Conservation (phyloP, 2,797 vertebrate genomes). For the Xyrichtys novacula region DNA sequence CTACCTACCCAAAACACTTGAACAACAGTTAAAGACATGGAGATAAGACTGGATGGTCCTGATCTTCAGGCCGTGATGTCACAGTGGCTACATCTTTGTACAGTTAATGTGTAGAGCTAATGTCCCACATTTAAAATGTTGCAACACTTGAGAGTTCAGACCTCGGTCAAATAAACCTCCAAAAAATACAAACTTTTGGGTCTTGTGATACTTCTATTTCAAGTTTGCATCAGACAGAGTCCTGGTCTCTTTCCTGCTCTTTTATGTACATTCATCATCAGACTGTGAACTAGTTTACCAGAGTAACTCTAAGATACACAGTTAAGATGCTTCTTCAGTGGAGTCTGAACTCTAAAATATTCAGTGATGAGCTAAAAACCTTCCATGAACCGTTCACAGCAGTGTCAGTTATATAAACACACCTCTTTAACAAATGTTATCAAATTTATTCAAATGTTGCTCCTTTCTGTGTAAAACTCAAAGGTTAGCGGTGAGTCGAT, state of each 20-base stretch:
- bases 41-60: too few species aligned
- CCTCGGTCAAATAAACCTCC: not conserved
- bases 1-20: too few species aligned
- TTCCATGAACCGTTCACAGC: slow-evolving; percentile 11
- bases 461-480: slow-evolving; percentile 17
- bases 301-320: not conserved
- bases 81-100: not conserved
- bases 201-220: not conserved
- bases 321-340: slow-evolving; percentile 10
- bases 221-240: not conserved
- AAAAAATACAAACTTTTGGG: not conserved
- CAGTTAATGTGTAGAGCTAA: not conserved
- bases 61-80: too few species aligned
- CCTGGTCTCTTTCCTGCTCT: not conserved
- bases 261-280: slow-evolving; percentile 19
- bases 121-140: not conserved
- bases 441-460: slow-evolving; percentile 15
- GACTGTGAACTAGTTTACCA: slow-evolving; percentile 10
- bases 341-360: slow-evolving; percentile 31
- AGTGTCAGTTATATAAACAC: slow-evolving; percentile 42
- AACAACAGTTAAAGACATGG: too few species aligned
- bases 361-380: slow-evolving; percentile 39
- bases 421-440: not conserved
- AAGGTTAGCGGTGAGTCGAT: slow-evolving; percentile 22
- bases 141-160: not conserved